A percentile compares a stretch with the other conserved stretches of the same genome.
phyloP scores from a whole-genome alignment of 92 coral and sea anemone species.

The Parazoanthus darwini region DNA sequence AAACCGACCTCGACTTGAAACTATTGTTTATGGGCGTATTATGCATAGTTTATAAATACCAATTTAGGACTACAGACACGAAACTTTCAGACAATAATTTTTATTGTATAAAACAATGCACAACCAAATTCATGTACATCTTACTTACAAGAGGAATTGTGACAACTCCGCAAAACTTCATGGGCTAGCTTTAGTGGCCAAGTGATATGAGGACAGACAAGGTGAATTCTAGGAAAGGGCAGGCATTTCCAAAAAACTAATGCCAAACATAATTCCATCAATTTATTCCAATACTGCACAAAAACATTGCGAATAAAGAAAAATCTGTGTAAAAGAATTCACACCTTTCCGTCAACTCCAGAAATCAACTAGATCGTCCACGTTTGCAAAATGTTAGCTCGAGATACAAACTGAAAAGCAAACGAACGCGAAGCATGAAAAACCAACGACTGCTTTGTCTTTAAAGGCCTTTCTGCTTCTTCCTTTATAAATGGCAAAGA shows the following conservation, averaged over 20 bases:
- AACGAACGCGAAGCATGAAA: background rate
- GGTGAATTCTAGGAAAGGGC: background rate
- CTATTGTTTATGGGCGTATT: too few species aligned
- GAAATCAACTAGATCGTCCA: background rate
- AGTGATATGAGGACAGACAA: background rate
- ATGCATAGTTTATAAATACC: too few species aligned
- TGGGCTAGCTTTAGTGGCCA: background rate
- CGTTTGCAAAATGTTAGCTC: background rate
- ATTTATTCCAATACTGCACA: background rate
- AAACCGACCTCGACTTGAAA: too few species aligned
- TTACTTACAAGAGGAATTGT: constrained; percentile 43
- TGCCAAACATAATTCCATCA: background rate
- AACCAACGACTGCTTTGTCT: background rate
- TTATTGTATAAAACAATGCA: constrained; percentile 45
- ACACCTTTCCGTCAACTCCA: background rate
- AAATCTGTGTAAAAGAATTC: background rate
- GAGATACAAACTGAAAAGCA: background rate
- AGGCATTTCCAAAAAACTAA: background rate
- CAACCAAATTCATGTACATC: constrained; percentile 44
- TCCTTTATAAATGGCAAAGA: background rate
- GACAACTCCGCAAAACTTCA: background rate
- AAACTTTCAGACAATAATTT: constrained; percentile 12
- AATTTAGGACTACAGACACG: too few species aligned
- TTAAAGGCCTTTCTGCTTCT: background rate
- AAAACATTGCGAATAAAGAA: too few species aligned